phyloP scores from a whole-genome alignment of 1,140 invertebrate genomes.

The Drosophila teissieri region DNA sequence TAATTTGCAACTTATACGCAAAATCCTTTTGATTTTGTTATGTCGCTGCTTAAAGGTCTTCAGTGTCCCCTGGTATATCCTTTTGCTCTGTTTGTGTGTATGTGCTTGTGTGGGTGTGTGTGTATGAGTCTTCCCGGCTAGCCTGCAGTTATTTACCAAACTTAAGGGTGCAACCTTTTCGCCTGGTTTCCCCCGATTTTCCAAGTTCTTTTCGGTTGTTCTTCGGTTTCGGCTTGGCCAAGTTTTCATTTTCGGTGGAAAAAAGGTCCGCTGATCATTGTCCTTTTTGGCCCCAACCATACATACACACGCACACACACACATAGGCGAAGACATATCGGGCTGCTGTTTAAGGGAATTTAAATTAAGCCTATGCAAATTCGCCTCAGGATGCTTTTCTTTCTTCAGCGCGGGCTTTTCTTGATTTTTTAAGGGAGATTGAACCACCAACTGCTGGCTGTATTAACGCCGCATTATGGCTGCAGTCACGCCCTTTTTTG shows the following conservation, averaged over 20 bases:
- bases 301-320: conserved; percentile 6
- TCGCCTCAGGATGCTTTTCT: conserved; percentile 67
- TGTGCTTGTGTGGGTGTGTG: conserved; percentile 47
- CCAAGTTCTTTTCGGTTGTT: conserved; percentile 24
- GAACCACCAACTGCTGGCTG: conserved; percentile 25
- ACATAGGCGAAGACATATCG: conserved; percentile 17
- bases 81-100: conserved; percentile 23
- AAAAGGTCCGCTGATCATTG: conserved; percentile 69
- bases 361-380: conserved; percentile 83
- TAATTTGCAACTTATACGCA: conserved; percentile 82
- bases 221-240: conserved; percentile 35
- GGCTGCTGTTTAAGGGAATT: conserved; percentile 77
- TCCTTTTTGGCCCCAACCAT: conserved; percentile 60
- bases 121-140: conserved; percentile 47
- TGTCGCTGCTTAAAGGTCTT: conserved; percentile 53
- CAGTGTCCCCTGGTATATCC: conserved; percentile 23
- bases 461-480: conserved; percentile 55
- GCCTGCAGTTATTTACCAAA: conserved; percentile 81
- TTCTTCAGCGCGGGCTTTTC: conserved; percentile 12
- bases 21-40: conserved; percentile 81
- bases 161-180: conserved; percentile 71
- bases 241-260: conserved; percentile 41
- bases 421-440: conserved; percentile 21
- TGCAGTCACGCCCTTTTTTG: conserved; percentile 48
- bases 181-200: conserved; percentile 37